phyloP scores from a whole-genome alignment of 2,113 vertebrate genomes.

The Phodopus roborovskii region DNA sequence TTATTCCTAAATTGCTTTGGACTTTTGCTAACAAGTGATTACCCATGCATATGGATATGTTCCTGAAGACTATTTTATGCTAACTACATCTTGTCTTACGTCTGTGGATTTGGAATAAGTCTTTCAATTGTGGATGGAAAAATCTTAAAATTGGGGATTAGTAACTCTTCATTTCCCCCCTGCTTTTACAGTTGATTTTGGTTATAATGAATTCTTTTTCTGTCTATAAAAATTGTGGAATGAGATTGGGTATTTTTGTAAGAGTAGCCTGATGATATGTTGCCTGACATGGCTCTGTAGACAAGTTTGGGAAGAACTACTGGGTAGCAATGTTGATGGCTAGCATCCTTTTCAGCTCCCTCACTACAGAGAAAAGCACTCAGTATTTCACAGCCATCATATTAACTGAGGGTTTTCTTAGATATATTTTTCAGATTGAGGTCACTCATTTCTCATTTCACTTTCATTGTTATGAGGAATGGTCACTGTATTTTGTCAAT shows the following conservation, averaged over 20 bases:
- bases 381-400: background rate
- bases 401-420: background rate
- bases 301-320: background rate
- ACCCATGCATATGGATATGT: background rate
- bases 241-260: background rate
- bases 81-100: background rate
- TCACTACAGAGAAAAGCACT: background rate
- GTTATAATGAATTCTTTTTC: background rate
- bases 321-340: background rate
- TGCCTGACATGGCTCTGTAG: background rate
- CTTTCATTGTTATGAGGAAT: background rate
- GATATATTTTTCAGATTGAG: background rate
- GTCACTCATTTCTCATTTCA: background rate
- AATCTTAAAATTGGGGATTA: background rate
- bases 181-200: background rate
- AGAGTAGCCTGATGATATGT: background rate
- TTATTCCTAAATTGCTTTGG: background rate
- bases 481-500: background rate
- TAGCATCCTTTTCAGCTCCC: background rate
- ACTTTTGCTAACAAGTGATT: background rate
- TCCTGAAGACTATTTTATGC: background rate
- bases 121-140: background rate
- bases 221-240: background rate
- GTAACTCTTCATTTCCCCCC: background rate
- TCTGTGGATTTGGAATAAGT: background rate